Evolutionary conservation across 1,140 invertebrate species (phyloP).

Genomic region (Heliconius melpomene): DNA sequence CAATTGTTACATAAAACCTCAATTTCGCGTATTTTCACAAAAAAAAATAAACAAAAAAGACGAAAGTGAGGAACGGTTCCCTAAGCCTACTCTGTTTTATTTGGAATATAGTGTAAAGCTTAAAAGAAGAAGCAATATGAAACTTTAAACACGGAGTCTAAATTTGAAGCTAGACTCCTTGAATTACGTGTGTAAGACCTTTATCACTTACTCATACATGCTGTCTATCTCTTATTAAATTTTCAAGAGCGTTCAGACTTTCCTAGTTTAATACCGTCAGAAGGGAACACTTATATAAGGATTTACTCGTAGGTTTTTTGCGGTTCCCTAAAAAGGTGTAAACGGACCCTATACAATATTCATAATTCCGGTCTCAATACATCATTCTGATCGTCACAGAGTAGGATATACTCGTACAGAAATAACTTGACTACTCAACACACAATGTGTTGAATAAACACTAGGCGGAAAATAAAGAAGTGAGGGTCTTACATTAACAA

Average conservation of each 20-base stretch:
- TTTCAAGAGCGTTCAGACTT: background rate
- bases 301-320: background rate
- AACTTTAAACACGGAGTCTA: background rate
- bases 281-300: background rate
- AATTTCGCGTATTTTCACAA: too few species aligned
- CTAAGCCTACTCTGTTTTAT: too few species aligned
- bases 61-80: too few species aligned
- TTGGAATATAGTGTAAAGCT: too few species aligned
- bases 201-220: background rate
- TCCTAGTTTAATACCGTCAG: background rate
- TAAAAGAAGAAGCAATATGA: too few species aligned
- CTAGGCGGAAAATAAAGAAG: too few species aligned
- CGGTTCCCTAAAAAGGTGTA: background rate
- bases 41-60: too few species aligned
- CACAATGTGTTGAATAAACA: too few species aligned
- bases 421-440: background rate
- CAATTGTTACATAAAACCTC: too few species aligned
- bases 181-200: background rate
- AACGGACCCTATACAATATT: slow-evolving; percentile 1
- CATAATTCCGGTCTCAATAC: background rate
- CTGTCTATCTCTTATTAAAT: background rate
- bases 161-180: background rate
- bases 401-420: background rate
- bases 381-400: background rate
- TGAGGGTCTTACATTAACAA: too few species aligned